A percentile compares a stretch with the other conserved stretches of the same genome.
Conservation (phyloP, 2,797 vertebrate species). For the Pteropus rufus region DNA sequence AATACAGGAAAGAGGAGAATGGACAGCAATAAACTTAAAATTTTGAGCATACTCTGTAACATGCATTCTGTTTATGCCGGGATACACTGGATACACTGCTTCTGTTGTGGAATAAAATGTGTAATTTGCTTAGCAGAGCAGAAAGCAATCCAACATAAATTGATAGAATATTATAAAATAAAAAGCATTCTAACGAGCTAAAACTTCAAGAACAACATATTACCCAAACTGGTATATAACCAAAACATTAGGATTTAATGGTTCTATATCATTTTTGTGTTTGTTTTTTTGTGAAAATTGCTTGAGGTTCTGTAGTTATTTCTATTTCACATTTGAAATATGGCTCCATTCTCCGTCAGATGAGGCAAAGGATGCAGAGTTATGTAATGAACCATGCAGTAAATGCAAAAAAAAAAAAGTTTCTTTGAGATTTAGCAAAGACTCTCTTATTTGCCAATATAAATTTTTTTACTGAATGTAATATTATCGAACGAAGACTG, state of each 20-base stretch:
- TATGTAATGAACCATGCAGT: neutral
- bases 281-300: slow-evolving; percentile 52
- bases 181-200: neutral
- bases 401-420: neutral
- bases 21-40: neutral
- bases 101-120: slow-evolving; percentile 14
- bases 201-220: slow-evolving; percentile 38
- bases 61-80: neutral
- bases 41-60: neutral
- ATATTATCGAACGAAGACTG: neutral
- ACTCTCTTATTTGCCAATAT: neutral
- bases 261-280: slow-evolving; percentile 22
- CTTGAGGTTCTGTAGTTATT: slow-evolving; percentile 2
- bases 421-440: neutral
- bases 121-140: slow-evolving; percentile 18
- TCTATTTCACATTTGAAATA: slow-evolving; percentile 55
- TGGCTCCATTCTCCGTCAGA: neutral
- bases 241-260: slow-evolving; percentile 31
- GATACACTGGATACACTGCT: neutral
- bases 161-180: slow-evolving; percentile 8
- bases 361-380: slow-evolving; percentile 6
- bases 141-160: slow-evolving; percentile 2
- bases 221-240: neutral
- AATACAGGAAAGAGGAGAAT: neutral
- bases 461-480: neutral